A percentile compares a stretch with the other conserved stretches of the same genome.
phyloP scores from a whole-genome alignment of 2,113 vertebrate genomes.

The Periophthalmus modestus region DNA sequence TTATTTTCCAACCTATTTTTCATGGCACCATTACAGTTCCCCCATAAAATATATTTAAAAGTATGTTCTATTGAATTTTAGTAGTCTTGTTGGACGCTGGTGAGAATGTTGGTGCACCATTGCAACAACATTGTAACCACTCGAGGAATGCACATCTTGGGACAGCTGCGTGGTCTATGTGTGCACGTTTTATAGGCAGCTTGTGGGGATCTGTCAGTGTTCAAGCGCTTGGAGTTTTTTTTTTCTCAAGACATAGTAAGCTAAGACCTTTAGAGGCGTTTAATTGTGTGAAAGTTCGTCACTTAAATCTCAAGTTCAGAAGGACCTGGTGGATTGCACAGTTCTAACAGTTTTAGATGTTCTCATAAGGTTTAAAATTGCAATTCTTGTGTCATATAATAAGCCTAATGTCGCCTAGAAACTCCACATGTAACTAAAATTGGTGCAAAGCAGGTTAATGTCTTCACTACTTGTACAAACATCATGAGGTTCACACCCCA shows the following conservation, averaged over 20 bases:
- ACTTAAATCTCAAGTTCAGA: neutral
- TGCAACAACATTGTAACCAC: constrained; percentile 48
- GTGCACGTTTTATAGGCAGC: constrained; percentile 34
- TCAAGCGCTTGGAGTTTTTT: constrained; percentile 4
- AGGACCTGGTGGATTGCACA: too few relatives aligned
- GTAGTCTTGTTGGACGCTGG: constrained; percentile 17
- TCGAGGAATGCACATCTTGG: constrained; percentile 61
- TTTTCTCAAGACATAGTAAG: constrained; percentile 12
- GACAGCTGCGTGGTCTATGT: constrained; percentile 75
- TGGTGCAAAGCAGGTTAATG: neutral
- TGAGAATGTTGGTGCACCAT: constrained; percentile 49
- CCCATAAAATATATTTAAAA: neutral
- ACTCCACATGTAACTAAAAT: neutral
- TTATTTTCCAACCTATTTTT: neutral
- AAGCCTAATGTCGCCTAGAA: neutral
- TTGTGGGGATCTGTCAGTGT: constrained; percentile 53
- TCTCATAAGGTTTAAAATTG: too few relatives aligned
- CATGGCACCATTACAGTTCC: neutral
- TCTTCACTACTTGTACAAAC: neutral
- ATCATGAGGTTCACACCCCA: neutral
- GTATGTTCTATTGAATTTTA: neutral
- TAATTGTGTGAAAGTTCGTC: neutral
- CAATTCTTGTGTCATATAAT: neutral
- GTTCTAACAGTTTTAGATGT: too few relatives aligned
- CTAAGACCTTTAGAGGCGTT: neutral